Evolutionary conservation across 2,888 invertebrate genomes (phyloP), one percentile per base, ranked within the genome.

Genomic region (Stictocephala bisonia): DNA sequence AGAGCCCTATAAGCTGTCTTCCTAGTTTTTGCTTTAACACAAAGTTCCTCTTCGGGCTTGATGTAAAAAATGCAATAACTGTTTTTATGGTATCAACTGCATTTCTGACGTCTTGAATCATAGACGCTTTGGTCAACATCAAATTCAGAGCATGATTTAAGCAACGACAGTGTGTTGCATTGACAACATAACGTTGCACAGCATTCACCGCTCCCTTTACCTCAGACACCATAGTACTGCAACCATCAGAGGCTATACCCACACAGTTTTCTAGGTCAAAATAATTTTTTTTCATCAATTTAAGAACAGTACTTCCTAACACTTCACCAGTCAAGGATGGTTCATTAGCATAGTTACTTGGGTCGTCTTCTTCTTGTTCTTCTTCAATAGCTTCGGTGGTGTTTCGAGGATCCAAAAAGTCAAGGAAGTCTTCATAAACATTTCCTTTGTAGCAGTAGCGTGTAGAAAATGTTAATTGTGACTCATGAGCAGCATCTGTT

Each of bases 231-330:
- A 81, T 81, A 40, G 80, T 79, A 27, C 78, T 78, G 75, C 80
- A 82, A 68, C 77, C 79, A 69, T 81, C 81, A 53, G 79, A 80
- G 40, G 79, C 79, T 51, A 80, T 79, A 24, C 79, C 79, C 51
- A 79, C 74, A 72, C 78, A 79, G 70, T 75, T 71, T 26, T 68
- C 48, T 51, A 79, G 73, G 76, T 80, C 77, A 48, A 80, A 29
- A 50, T 76, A 53, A 75, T 77, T 78, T 77, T 76, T 79, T 35
- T 50, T 50, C 50, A 50, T 18, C 20, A 50, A 15, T 18, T 50
- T 3, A 20, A 50, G 9, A 18, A 50, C 50, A 18, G 50, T 50
- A 3, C 15, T 50, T 20, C 50, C 50, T 3, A 50, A n/a, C 15
- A 6, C 15, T 20, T 50, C 50, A n/a, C 50, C 50, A 18, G 50